Percentiles rank a stretch among this genome's conserved stretches.
Conservation (phyloP, 2,113 vertebrate genomes). For the Eulemur macaco region DNA sequence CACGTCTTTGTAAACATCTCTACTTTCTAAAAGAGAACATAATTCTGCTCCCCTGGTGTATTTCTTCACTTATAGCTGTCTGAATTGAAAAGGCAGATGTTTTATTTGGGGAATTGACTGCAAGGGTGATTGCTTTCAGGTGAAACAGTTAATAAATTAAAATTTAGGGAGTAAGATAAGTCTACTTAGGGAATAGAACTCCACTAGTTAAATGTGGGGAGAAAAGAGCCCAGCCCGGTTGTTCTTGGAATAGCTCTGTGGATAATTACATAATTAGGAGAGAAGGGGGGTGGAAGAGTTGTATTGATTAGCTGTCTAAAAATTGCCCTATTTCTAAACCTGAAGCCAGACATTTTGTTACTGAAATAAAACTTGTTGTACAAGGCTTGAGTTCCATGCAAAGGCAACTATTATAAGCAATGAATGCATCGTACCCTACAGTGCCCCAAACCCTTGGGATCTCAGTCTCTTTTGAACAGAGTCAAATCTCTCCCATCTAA, state of each 20-base stretch:
- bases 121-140: slow-evolving; percentile 83
- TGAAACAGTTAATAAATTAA: slow-evolving; percentile 86
- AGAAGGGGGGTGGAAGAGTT: not conserved
- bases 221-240: not conserved
- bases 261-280: slow-evolving; percentile 84
- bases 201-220: slow-evolving; percentile 62
- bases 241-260: slow-evolving; percentile 70
- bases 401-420: not conserved
- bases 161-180: slow-evolving; percentile 80
- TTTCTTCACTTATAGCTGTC: slow-evolving; percentile 80
- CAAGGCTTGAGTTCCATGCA: not conserved
- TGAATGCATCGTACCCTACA: accelerated
- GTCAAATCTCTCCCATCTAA: not conserved
- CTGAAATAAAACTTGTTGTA: slow-evolving; percentile 53
- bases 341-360: slow-evolving; percentile 43
- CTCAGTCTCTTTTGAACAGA: not conserved
- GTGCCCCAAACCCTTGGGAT: not conserved
- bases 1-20: slow-evolving; percentile 70
- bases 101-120: slow-evolving; percentile 82
- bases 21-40: slow-evolving; percentile 74
- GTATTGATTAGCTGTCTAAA: slow-evolving; percentile 83
- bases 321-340: slow-evolving; percentile 48
- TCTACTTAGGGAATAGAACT: slow-evolving; percentile 68
- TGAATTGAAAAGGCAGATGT: slow-evolving; percentile 84
- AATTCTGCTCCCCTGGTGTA: slow-evolving; percentile 77